Base-by-base conservation (phyloP, 2,888 invertebrate species). In the Ophion ventricosus region DNA sequence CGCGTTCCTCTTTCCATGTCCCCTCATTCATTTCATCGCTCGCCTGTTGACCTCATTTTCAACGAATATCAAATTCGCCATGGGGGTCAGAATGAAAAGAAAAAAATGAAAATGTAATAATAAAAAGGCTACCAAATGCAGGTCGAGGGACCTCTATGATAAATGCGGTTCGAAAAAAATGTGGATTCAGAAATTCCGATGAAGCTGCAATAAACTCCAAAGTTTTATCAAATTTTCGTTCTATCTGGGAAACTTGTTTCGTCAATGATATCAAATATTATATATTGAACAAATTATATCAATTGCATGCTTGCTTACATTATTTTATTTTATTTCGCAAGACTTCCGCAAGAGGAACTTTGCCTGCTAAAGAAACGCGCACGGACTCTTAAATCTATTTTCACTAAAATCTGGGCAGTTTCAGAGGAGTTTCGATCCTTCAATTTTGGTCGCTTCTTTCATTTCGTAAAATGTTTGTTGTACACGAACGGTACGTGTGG, bases 11-110 rank as follows among this genome's bases (percentile, higher is more conserved):
- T 74, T 83, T 64, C 57, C 43, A 40, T 78, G 78, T 25, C 78
- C 76, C 77, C 35, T 76, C 61, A 64, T 66, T 76, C 69, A 57
- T 66, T 70, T 67, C 63, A 54, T 82, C 72, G 10, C 56, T 26
- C 70, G 29, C 80, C 72, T 69, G 83, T 29, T 82, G 84, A 82
- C 84, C 84, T 82, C 82, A 80, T 85, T 85, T 82, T 80, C 79
- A 80, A 63, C 67, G 79, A 73, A 67, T 80, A 82, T 85, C 82
- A 69, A 43, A 85, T 82, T 85, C 67, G 82, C 82, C 66, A 63
- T 61, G 70, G 75, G 66, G 66, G 59, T 40, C 70, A 69, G 14
- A 23, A 75, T 14, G 5, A 25, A n/a, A 70, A 75, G 63, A 78
- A 76, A 59, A 72, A 70, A 67, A 7, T 3, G 54, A n/a, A 57